A percentile compares a stretch with the other conserved stretches of the same genome.
Conservation (phyloP, 2,113 vertebrate genomes). For the Ochotona princeps region DNA sequence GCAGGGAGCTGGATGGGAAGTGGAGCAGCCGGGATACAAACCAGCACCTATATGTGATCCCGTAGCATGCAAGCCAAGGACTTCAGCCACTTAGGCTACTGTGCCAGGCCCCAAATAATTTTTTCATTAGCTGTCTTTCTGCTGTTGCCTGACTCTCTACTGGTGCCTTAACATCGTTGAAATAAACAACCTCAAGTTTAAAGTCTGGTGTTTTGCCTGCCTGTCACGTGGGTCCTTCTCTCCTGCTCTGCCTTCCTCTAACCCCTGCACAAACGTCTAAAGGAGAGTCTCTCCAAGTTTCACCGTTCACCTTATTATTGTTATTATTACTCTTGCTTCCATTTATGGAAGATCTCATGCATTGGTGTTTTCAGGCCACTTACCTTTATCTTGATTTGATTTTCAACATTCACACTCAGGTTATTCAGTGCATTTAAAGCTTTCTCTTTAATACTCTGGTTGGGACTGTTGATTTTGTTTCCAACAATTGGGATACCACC, state of each 20-base stretch:
- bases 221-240: background rate
- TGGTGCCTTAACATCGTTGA: background rate
- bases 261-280: slow-evolving; percentile 3
- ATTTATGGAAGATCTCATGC: background rate
- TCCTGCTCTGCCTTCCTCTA: background rate
- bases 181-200: background rate
- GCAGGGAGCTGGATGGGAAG: too few species aligned
- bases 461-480: slow-evolving; percentile 87
- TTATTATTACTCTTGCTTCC: background rate
- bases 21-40: too few species aligned
- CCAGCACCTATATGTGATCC: too few species aligned
- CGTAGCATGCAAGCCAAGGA: too few species aligned
- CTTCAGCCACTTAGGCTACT: too few species aligned
- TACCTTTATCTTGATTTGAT: slow-evolving; percentile 95
- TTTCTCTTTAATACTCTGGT: slow-evolving; percentile 90
- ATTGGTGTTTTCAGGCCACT: slow-evolving; percentile 59
- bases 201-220: background rate
- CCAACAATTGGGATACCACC: slow-evolving; percentile 92
- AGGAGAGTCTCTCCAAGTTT: background rate
- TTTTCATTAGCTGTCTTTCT: slow-evolving; percentile 25
- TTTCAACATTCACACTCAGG: slow-evolving; percentile 95
- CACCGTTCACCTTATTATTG: background rate
- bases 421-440: slow-evolving; percentile 95
- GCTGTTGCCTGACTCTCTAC: background rate
- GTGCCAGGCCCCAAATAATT: background rate